Evolutionary conservation across 2,113 vertebrate genomes (phyloP), one percentile per base, ranked within the genome.

Genomic region (Taurulus bubalis): DNA sequence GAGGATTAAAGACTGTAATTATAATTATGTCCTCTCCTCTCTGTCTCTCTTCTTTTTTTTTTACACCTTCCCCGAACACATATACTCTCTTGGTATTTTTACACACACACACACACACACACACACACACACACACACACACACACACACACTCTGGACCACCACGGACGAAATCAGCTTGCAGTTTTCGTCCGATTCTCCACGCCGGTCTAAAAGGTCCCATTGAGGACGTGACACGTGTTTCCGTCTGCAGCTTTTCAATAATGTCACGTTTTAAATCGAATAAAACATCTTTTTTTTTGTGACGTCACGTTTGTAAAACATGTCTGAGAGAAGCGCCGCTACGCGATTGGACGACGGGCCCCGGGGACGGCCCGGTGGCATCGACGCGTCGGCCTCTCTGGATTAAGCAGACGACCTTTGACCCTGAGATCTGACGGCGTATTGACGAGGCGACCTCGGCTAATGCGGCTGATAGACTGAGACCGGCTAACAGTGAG

Each of bases 1-100:
- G 91, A 91, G 91, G 90, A 93, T 93, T 92, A 88, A 84, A 92
- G 88, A 89, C 83, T 90, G 89, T 93, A 93, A 94, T 94, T 94
- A 94, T 86, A 88, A 90, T 85, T 79, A 85, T 72, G 87, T 84
- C 77, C 72, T 77, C 86, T 81, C 55, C 70, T 66, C 77, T 85
- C 68, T 3, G 28, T 70, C 67, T 81, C 11, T 79, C 30, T 32
- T 32, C 4, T 32, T 32, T 32, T 40, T 79, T 86, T 71, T 87
- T 63, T 51, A 65, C 45, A 71, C 71, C 82, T 84, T 83, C 75
- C 78, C 71, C 63, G 1, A 71, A 73, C 64, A 79, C 68, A 62
- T 51, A 62, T 51, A 24, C 66, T 77, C 85, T 63, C 68, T 62
- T 85, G 62, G 79, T 75, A 76, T 69, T 76, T 71, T 60, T n/a